Evolutionary conservation across 2,797 vertebrate genomes (phyloP).

Genomic region (Epinephelus awoara): DNA sequence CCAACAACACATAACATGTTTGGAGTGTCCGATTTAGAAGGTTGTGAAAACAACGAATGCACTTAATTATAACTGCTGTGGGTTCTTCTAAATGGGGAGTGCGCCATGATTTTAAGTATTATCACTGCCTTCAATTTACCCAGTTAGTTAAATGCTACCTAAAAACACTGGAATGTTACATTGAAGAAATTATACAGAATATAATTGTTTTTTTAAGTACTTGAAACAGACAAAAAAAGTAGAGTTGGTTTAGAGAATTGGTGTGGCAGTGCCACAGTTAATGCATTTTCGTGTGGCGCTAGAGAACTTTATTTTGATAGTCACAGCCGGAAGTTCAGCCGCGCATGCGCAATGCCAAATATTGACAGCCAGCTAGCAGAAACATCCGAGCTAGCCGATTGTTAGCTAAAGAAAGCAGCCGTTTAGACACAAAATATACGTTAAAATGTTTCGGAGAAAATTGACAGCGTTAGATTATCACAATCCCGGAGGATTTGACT

Average conservation of each 20-base stretch:
- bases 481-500: slow-evolving; percentile 92
- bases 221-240: too few species aligned
- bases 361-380: slow-evolving; percentile 5
- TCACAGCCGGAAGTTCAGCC: neutral
- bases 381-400: neutral
- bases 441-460: slow-evolving; percentile 94
- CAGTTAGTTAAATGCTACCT: neutral
- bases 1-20: neutral
- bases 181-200: neutral
- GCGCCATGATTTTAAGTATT: neutral
- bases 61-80: neutral
- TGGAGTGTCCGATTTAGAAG: neutral
- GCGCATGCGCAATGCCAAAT: slow-evolving; percentile 55
- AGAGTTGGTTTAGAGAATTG: neutral
- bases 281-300: neutral
- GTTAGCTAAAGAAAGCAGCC: neutral
- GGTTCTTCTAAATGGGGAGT: neutral
- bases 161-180: neutral
- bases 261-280: too few species aligned
- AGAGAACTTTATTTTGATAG: slow-evolving; percentile 47
- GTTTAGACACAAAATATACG: neutral
- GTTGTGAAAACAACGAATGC: neutral
- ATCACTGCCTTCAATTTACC: neutral
- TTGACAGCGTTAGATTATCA: slow-evolving; percentile 95
- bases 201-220: neutral